phyloP scores from a whole-genome alignment of 2,888 invertebrate genomes.

The Torymus texanus region DNA sequence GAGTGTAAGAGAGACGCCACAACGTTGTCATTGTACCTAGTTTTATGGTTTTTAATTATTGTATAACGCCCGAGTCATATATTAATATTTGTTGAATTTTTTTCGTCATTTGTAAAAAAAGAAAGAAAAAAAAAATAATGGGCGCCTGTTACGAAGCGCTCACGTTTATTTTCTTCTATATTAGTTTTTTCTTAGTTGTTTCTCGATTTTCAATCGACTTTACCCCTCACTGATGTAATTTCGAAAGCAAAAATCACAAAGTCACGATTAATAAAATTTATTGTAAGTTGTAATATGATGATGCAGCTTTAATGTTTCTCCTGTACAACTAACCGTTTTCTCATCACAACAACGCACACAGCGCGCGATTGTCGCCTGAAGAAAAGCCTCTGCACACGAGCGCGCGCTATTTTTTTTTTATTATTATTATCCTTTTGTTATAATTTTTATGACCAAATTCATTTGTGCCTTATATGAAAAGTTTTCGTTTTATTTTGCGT shows the following conservation, averaged over 20 bases:
- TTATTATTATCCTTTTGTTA: conserved; percentile 8
- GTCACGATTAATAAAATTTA: conserved; percentile 58
- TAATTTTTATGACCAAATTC: conserved; percentile 18
- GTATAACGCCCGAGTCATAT: conserved; percentile 51
- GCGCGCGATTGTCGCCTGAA: conserved; percentile 9
- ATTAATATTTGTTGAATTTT: conserved; percentile 54
- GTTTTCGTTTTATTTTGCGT: conserved; percentile 4
- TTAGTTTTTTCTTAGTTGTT: conserved; percentile 51
- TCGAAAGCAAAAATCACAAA: conserved; percentile 44
- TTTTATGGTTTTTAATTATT: conserved; percentile 54
- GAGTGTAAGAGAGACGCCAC: conserved; percentile 45
- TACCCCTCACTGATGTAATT: conserved; percentile 55
- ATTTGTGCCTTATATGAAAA: neutral
- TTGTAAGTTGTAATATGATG: conserved; percentile 52
- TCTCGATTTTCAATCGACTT: conserved; percentile 53
- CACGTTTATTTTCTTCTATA: conserved; percentile 21
- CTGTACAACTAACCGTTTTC: neutral
- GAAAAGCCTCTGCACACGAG: too few relatives aligned
- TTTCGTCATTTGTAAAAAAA: conserved; percentile 52
- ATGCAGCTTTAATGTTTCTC: neutral
- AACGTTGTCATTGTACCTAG: conserved; percentile 52
- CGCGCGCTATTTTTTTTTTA: neutral
- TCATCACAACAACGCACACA: conserved; percentile 11
- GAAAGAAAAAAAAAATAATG: conserved; percentile 4
- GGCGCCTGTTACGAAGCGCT: too few relatives aligned